Percentiles rank a stretch among this genome's conserved stretches.
phyloP scores from a whole-genome alignment of 1,140 invertebrate species.

The Oedothorax gibbosus region DNA sequence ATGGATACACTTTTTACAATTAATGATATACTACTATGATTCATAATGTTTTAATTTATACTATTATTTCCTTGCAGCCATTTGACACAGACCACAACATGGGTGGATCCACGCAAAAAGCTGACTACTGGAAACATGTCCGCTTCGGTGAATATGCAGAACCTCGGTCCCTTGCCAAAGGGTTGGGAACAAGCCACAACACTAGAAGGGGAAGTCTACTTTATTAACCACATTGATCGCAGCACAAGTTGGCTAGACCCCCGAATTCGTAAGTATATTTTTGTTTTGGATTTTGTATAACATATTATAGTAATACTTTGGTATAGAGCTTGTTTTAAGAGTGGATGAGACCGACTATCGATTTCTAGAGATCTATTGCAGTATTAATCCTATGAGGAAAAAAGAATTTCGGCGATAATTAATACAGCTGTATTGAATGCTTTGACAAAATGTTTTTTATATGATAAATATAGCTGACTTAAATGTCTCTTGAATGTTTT shows the following conservation, averaged over 20 bases:
- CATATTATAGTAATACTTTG: neutral
- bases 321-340: too few species aligned
- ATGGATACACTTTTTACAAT: too few species aligned
- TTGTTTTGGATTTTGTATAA: too few species aligned
- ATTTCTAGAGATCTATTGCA: too few species aligned
- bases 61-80: constrained; percentile 75
- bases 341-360: too few species aligned
- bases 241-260: constrained; percentile 96
- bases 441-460: neutral
- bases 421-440: neutral
- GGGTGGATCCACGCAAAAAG: constrained; percentile 95
- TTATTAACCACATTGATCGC: constrained; percentile 93
- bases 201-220: constrained; percentile 93
- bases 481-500: too few species aligned
- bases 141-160: constrained; percentile 55
- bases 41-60: too few species aligned
- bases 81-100: constrained; percentile 91
- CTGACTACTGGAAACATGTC: constrained; percentile 71
- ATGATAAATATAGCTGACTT: too few species aligned
- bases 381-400: neutral
- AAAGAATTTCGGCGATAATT: neutral
- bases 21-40: too few species aligned
- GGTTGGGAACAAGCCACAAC: constrained; percentile 96
- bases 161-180: constrained; percentile 85
- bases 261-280: constrained; percentile 54